phyloP scores from a whole-genome alignment of 2,797 vertebrate species.

The Babyrousa celebensis region DNA sequence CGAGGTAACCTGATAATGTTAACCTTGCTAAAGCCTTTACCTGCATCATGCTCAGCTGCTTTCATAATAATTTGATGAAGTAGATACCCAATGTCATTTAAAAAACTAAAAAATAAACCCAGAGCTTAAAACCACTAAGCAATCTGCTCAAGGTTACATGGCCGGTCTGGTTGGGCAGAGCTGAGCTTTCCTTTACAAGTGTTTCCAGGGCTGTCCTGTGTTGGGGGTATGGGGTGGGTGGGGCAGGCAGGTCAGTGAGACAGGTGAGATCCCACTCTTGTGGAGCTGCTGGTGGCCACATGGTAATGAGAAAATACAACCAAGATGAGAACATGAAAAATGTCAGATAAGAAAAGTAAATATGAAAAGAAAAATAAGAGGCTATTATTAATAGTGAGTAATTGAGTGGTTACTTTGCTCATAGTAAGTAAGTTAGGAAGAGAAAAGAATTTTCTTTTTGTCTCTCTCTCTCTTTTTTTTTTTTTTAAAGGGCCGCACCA shows the following conservation, averaged over 20 bases:
- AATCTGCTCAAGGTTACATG: background rate
- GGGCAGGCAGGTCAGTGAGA: too few relatives aligned
- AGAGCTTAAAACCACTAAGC: background rate
- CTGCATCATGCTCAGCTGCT: background rate
- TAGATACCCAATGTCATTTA: background rate
- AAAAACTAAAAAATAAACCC: background rate
- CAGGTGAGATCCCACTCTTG: background rate
- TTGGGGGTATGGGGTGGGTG: background rate
- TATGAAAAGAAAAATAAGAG: background rate
- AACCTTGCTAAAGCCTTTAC: background rate
- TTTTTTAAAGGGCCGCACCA: too few relatives aligned
- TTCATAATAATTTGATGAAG: background rate
- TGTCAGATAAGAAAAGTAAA: background rate
- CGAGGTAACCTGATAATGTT: background rate
- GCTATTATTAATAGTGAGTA: background rate
- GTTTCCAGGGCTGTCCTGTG: background rate
- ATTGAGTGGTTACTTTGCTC: background rate
- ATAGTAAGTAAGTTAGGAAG: background rate
- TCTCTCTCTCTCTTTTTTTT: too few relatives aligned
- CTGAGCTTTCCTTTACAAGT: background rate
- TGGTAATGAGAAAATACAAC: background rate
- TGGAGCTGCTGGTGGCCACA: rapidly evolving
- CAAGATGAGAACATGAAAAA: background rate
- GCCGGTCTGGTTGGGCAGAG: background rate
- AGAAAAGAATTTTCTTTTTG: background rate